Evolutionary conservation across 2,113 vertebrate species (phyloP).

Genomic region (Cisticola juncidis): DNA sequence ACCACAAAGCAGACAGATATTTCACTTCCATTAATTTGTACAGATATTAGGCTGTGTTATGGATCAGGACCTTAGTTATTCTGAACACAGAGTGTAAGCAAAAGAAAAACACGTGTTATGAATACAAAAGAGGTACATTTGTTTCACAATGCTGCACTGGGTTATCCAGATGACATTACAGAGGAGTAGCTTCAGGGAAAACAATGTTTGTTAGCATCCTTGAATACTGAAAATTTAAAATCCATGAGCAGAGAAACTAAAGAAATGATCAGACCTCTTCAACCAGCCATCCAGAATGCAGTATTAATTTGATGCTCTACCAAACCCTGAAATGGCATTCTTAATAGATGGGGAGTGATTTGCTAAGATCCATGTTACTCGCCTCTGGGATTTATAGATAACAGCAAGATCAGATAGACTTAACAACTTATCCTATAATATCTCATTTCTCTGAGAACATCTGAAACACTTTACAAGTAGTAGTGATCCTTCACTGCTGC

Average conservation of each 20-base stretch:
- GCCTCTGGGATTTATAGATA: constrained; percentile 19
- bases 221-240: constrained; percentile 4
- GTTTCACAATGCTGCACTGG: not conserved
- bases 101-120: not conserved
- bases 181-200: not conserved
- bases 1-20: not conserved
- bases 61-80: not conserved
- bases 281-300: constrained; percentile 4
- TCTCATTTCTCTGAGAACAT: not conserved
- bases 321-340: constrained; percentile 45
- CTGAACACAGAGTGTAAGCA: not conserved
- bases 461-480: not conserved
- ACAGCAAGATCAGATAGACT: constrained; percentile 20
- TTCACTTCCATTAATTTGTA: not conserved
- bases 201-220: not conserved
- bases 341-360: not conserved
- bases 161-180: not conserved
- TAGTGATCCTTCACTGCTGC: not conserved
- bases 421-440: not conserved
- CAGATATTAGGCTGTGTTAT: not conserved
- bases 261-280: not conserved
- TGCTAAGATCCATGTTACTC: not conserved
- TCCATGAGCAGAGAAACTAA: not conserved
- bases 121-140: not conserved
- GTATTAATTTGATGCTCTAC: constrained; percentile 47